These are phyloP conservation scores for Lysandra coridon DNA, from an alignment of 2,888 invertebrate genomes.

Conservation along the genomic window DNA sequence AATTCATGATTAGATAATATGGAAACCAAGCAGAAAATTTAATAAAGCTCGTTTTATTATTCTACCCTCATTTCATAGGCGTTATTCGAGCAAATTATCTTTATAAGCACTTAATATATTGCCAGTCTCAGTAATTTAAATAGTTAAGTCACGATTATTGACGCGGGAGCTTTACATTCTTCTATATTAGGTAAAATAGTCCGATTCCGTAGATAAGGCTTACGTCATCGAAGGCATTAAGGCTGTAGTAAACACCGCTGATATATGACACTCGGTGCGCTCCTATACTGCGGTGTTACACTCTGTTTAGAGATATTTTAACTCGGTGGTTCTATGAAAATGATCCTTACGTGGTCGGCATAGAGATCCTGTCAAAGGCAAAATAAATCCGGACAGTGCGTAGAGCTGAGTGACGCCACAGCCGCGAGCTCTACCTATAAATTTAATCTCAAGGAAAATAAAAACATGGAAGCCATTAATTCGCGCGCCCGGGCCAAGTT, in stretches of 20 bases:
- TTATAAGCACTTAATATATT: conserved; percentile 9
- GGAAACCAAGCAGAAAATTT: neutral
- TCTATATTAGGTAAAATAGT: conserved; percentile 28
- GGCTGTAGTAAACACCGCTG: conserved; percentile 65
- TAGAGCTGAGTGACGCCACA: conserved; percentile 74
- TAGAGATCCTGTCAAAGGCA: neutral
- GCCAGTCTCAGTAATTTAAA: conserved; percentile 4
- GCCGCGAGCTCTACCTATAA: conserved; percentile 72
- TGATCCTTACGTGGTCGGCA: neutral
- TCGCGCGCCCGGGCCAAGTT: conserved; percentile 79
- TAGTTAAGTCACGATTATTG: conserved; percentile 20
- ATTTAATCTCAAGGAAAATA: conserved; percentile 81
- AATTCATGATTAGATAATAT: neutral
- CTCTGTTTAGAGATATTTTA: neutral
- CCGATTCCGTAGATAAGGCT: conserved; percentile 43
- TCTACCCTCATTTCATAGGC: conserved; percentile 3
- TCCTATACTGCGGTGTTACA: conserved; percentile 63
- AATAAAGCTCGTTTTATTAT: neutral
- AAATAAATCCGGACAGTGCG: conserved; percentile 46
- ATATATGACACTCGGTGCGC: conserved; percentile 75
- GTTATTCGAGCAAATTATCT: conserved; percentile 9
- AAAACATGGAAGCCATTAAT: conserved; percentile 81
- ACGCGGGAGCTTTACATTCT: conserved; percentile 13
- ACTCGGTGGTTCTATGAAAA: neutral
- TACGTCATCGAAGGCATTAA: conserved; percentile 66